These are phyloP conservation scores for Phocoena phocoena DNA, from an alignment of 2,113 vertebrate species.

Conservation along the genomic window DNA sequence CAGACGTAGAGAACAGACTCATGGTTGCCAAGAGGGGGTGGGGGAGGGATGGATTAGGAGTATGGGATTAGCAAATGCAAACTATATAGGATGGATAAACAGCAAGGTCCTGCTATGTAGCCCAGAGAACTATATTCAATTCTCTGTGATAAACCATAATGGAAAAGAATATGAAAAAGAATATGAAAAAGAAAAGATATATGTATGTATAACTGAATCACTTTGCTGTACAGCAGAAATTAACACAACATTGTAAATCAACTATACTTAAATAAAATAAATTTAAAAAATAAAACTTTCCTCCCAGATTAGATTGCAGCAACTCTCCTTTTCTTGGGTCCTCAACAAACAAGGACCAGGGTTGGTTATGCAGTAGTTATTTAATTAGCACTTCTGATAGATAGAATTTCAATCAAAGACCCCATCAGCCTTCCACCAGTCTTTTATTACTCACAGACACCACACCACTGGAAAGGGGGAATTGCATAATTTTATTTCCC, in stretches of 20 bases:
- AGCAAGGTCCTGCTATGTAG: background rate
- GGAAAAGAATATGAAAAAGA: background rate
- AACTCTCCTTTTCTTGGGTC: background rate
- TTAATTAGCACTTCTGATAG: slow-evolving; percentile 34
- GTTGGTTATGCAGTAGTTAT: background rate
- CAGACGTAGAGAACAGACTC: background rate
- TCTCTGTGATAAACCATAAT: background rate
- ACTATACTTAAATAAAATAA: background rate
- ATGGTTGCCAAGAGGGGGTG: background rate
- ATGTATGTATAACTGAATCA: background rate
- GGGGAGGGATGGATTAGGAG: background rate
- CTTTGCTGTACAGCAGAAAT: background rate
- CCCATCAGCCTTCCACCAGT: background rate
- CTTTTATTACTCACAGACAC: background rate
- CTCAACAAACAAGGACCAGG: background rate
- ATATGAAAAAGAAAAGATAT: background rate
- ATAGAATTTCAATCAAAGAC: slow-evolving; percentile 29
- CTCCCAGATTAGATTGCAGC: background rate
- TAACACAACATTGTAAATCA: background rate
- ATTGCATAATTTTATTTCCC: slow-evolving; percentile 47
- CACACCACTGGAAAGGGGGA: background rate
- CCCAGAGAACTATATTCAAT: background rate
- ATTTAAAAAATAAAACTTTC: background rate
- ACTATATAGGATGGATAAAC: background rate
- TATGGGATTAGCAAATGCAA: background rate